Base-by-base conservation (phyloP, 2,797 vertebrate species). In the Hydrocynus forskahlii region DNA sequence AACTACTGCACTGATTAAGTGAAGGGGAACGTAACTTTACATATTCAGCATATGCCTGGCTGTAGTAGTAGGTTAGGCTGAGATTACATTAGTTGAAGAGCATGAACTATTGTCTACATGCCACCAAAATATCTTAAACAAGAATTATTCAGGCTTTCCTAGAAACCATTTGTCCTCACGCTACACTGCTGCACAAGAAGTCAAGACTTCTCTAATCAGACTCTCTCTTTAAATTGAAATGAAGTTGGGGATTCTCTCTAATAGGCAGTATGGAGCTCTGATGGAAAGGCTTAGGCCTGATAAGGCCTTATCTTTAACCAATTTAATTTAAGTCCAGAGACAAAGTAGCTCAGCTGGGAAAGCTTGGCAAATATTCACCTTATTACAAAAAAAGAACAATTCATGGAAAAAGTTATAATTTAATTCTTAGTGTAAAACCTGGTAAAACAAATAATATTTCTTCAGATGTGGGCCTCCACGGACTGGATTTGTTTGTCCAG, bases 271-370 rank as follows among this genome's bases (percentile, higher is more conserved):
- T 59, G 35, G 71, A 57, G 71, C 52, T 74, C 40, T 59, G 29
- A 59, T 38, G 21, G 52, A 54, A 74, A 59, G 52, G 52, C 29
- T 59, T n/a, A 43, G 71, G 54, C 17, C 54, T 59, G 71, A 74
- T 59, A 74, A 74, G 54, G 29, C 16, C 54, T 74, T 74, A 74
- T 74, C 71, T 57, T 55, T 57, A 59, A 54, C 19, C 71, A 74
- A 74, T 74, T 74, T 59, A 74, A 57, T 74, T 74, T 40, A 38
- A 74, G 54, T n/a, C 71, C 35, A 40, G 71, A 74, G 54, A 38
- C 54, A 74, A 74, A 74, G 71, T 74, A 23, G 52, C 54, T 35
- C 50, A 23, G 52, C 35, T 9, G 16, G 23, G 45, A 35, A 72
- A 55, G 14, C 70, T 54, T 72, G 23, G 45, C n/a, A 69, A 69